phyloP scores from a whole-genome alignment of 2,113 vertebrate species.

The Atlantisia rogersi region DNA sequence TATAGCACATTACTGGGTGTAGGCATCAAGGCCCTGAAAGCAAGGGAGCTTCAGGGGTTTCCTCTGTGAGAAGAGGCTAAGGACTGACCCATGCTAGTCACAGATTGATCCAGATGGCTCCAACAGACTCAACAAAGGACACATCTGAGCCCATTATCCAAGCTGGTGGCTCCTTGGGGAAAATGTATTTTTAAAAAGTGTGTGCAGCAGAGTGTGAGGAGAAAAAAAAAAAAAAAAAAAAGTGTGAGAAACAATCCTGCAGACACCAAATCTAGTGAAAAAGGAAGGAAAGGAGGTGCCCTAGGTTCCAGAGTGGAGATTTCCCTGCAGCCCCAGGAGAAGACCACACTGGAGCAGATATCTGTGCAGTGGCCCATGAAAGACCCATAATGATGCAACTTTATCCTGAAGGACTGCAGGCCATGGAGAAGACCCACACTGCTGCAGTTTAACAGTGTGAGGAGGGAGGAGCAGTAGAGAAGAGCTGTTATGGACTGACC shows the following conservation, averaged over 20 bases:
- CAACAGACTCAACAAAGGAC: neutral
- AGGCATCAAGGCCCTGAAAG: neutral
- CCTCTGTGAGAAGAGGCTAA: neutral
- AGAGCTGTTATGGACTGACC: neutral
- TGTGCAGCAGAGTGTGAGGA: neutral
- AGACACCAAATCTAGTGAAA: neutral
- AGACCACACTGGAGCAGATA: neutral
- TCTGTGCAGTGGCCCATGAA: neutral
- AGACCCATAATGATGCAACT: neutral
- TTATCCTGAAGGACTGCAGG: neutral
- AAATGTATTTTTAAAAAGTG: rapidly evolving
- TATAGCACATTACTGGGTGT: neutral
- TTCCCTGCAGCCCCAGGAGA: neutral
- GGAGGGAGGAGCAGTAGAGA: neutral
- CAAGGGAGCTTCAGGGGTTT: too few relatives aligned
- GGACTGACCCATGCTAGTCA: neutral
- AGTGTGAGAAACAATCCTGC: neutral
- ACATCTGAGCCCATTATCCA: neutral
- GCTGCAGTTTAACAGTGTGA: neutral
- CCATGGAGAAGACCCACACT: neutral
- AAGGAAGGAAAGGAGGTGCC: neutral
- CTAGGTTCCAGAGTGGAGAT: neutral
- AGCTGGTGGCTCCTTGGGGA: rapidly evolving
- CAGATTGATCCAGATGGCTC: neutral
- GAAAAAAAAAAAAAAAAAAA: neutral